Base-by-base conservation (phyloP, 2,888 invertebrate species). In the Cyrtodaria siliqua region DNA sequence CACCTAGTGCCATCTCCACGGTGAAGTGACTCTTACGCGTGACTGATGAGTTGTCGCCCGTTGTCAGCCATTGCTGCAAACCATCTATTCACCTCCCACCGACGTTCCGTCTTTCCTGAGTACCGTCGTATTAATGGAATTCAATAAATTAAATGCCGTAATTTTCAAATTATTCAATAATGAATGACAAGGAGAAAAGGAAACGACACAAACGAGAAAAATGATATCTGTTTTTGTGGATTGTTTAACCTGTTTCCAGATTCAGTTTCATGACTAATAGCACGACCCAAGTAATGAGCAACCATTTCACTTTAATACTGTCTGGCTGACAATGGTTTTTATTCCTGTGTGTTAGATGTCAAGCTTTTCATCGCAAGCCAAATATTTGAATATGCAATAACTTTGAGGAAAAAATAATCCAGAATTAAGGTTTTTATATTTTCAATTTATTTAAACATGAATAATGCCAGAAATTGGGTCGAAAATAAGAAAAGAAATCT, bases 151-250 rank as follows among this genome's bases (percentile, higher is more conserved):
- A 57, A 57, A 68, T 62, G 67, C 57, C 64, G 64, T 57, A 59
- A 64, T 69, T 69, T 75, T 75, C 60, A 75, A 75, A 75, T 75
- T 69, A 75, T 64, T 69, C 60, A 60, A 59, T 75, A 60, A 69
- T 60, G 53, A 69, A 60, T 55, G 75, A 56, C 18, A 16, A 24
- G 26, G 49, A 67, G 55, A n/a, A 38, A 52, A 55, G 33, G 62
- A 56, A 61, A 62, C 49, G 26, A 40, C 62, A 44, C 55, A 62
- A 56, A 40, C 8, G 47, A 47, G 73, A 47, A 73, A 73, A 42
- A 14, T 47, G 73, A 73, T 61, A 73, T 49, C 62, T 57, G 49
- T 27, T 67, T 27, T 18, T 55, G 47, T 55, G 61, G 66, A 61
- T 73, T 73, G 73, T 67, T 73, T 73, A 67, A 67, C 67, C 27